Base-by-base conservation (phyloP, 2,113 vertebrate species). In the human (Homo sapiens) region DNA sequence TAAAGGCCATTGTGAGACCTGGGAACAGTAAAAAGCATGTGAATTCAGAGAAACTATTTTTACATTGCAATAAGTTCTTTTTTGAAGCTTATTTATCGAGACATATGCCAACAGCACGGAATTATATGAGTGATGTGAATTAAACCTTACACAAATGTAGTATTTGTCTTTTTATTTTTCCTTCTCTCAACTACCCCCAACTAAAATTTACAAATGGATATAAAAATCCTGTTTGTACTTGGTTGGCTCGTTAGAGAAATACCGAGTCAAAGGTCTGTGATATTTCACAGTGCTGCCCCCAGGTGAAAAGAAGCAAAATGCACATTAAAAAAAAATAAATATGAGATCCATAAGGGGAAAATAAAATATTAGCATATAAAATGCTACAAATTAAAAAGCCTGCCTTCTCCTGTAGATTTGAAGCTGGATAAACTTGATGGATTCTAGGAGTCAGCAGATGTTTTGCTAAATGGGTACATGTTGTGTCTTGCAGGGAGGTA, bases 11-110 rank as follows among this genome's bases (percentile, higher is more conserved):
- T 97, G 95, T 81, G 25, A 80, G 48, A 86, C 93, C 66, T 22
- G 80, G 82, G 72, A 97, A 23, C 25, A 61, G 8, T 97, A 81
- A 79, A 98, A 79, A 92, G 75, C 89, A 93, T 14, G 70, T 70
- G 86, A 94, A 97, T 98, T 64, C 90, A 82, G 35, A 80, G 61
- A 25, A 98, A 78, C 23, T 83, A 94, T 97, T 98, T 97, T 98
- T 94, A 93, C 4, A 83, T 55, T 76, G 79, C n/a, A 61, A 55
- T 88, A 96, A 98, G 75, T 97, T 85, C 91, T 97, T 97, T 97
- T 97, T 96, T 96, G 94, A 97, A 98, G 96, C 40, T 66, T 97
- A 43, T 90, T 98, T 98, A 89, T 89, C 55, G 92, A 96, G 92
- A 96, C 45, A 78, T 57, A 57, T 96, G 79, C 14, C 50, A 98